Conservation (phyloP, 2,113 vertebrate species). For the Colaptes auratus region DNA sequence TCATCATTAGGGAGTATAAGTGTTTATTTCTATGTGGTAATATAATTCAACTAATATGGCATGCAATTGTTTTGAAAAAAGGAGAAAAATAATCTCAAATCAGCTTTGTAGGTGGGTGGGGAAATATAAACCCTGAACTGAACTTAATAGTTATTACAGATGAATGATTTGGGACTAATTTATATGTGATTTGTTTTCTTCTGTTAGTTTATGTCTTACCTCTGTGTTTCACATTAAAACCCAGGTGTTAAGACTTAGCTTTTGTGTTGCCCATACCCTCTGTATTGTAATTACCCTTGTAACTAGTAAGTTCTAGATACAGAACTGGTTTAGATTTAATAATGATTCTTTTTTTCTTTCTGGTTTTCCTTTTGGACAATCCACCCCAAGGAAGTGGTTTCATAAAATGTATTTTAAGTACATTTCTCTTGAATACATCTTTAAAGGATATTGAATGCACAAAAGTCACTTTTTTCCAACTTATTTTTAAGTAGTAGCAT, state of each 20-base stretch:
- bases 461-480: neutral
- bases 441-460: neutral
- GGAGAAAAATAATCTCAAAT: slow-evolving; percentile 44
- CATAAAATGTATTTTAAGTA: neutral
- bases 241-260: slow-evolving; percentile 50
- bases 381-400: neutral
- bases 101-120: slow-evolving; percentile 50
- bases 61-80: slow-evolving; percentile 34
- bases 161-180: slow-evolving; percentile 66
- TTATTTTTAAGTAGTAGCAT: neutral
- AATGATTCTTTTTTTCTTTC: neutral
- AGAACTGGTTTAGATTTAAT: neutral
- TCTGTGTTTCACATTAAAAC: neutral
- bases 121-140: slow-evolving; percentile 64
- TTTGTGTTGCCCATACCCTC: neutral
- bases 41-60: slow-evolving; percentile 48
- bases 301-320: neutral
- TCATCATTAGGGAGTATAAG: slow-evolving; percentile 20
- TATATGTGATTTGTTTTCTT: slow-evolving; percentile 50
- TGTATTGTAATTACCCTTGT: neutral
- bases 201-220: slow-evolving; percentile 39
- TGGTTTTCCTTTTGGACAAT: neutral
- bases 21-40: slow-evolving; percentile 31
- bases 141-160: slow-evolving; percentile 69
- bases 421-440: neutral